A percentile compares a stretch with the other conserved stretches of the same genome.
Conservation (phyloP, 2,113 vertebrate species). For the Ciconia maguari region DNA sequence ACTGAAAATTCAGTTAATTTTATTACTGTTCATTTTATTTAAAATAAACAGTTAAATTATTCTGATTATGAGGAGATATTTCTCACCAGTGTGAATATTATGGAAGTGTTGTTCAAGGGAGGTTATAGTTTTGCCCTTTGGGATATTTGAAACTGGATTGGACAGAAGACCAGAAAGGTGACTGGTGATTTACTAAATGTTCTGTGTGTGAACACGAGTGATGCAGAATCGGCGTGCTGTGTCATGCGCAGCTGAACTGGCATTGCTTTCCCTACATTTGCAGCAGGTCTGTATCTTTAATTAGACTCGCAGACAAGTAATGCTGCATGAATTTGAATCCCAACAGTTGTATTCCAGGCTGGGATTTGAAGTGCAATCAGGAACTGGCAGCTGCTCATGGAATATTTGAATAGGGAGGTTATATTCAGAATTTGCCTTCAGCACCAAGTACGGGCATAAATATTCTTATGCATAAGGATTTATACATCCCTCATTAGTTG, state of each 20-base stretch:
- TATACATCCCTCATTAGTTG: neutral
- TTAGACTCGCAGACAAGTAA: neutral
- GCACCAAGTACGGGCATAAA: neutral
- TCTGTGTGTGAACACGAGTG: neutral
- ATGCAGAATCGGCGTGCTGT: accelerated
- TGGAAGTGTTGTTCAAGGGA: neutral
- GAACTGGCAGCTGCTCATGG: slow-evolving; percentile 1
- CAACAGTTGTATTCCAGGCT: slow-evolving; percentile 1
- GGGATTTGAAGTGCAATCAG: neutral
- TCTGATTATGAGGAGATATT: neutral
- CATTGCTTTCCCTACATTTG: neutral
- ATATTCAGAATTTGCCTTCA: slow-evolving; percentile 26
- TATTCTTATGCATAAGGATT: neutral
- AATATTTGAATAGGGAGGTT: neutral
- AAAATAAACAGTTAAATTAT: neutral
- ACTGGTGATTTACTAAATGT: neutral
- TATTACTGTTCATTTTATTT: too few species aligned
- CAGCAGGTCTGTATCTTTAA: neutral
- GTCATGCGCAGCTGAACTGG: neutral
- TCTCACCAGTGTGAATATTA: neutral
- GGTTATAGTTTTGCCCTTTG: neutral
- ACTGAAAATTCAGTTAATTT: neutral
- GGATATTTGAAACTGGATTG: neutral
- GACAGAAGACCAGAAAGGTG: neutral
- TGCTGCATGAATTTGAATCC: neutral